Conservation (phyloP, 2,797 vertebrate species). For the Muscicapa striata region DNA sequence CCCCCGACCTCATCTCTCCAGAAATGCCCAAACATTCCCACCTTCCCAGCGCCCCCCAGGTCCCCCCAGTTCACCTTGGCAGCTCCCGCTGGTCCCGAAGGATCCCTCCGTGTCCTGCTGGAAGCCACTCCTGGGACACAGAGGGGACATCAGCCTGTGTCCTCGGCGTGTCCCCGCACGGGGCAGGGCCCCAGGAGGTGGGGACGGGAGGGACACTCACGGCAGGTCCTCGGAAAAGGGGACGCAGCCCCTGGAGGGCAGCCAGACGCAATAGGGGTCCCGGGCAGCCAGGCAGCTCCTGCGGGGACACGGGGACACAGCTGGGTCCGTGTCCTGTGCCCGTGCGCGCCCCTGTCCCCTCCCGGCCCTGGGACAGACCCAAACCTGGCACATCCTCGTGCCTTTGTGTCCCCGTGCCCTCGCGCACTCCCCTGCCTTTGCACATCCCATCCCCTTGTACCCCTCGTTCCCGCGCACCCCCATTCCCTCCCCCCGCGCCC, state of each 20-base stretch:
- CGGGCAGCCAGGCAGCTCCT: slow-evolving; percentile 87
- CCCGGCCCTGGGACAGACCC: accelerated
- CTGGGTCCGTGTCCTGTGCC: not conserved
- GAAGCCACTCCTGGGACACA: not conserved
- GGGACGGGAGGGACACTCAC: accelerated
- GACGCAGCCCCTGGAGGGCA: slow-evolving; percentile 82
- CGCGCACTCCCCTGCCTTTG: accelerated
- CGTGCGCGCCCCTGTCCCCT: not conserved
- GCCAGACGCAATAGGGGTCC: slow-evolving; percentile 93
- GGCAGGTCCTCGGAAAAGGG: not conserved
- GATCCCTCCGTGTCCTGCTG: not conserved
- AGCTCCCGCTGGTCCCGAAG: not conserved
- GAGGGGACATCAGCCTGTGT: not conserved
- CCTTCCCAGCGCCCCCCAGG: accelerated
- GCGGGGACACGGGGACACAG: not conserved
- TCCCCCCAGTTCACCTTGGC: not conserved
- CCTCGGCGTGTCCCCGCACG: accelerated
- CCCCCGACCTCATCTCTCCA: not conserved
- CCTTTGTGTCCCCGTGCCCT: too few relatives aligned
- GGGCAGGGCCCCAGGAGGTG: not conserved
- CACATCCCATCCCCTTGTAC: accelerated
- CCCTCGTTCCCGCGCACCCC: not conserved
- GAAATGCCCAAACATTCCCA: not conserved
- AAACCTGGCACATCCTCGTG: too few relatives aligned
- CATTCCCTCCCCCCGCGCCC: too few relatives aligned